These are phyloP conservation scores for Probosciger aterrimus DNA, from an alignment of 2,113 vertebrate species.

Conservation along the genomic window DNA sequence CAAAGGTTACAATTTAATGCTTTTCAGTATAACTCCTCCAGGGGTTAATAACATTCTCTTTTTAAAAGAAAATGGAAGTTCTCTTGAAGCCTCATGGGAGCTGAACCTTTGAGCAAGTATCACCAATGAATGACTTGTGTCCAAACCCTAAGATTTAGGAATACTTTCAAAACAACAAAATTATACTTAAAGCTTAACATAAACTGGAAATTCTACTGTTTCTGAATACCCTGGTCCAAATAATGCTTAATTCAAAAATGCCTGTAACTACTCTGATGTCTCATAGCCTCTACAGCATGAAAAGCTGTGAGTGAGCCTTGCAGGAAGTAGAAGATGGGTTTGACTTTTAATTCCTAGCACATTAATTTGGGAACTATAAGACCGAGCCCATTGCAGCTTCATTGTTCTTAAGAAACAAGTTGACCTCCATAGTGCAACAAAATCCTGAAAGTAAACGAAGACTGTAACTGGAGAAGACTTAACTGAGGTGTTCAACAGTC, in stretches of 20 bases:
- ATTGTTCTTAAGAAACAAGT: not conserved
- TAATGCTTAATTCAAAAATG: not conserved
- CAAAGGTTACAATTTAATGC: not conserved
- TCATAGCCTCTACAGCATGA: not conserved
- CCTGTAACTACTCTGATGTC: not conserved
- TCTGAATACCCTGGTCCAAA: not conserved
- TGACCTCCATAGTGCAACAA: not conserved
- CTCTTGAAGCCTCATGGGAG: not conserved
- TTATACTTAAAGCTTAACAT: not conserved
- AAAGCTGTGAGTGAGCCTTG: not conserved
- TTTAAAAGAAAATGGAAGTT: not conserved
- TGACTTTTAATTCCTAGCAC: not conserved
- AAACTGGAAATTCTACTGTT: not conserved
- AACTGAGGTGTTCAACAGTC: not conserved
- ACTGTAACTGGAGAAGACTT: not conserved
- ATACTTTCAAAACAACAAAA: not conserved
- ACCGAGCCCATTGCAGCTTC: not conserved
- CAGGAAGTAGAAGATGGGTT: not conserved
- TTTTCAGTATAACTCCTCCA: not conserved
- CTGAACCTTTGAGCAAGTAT: not conserved
- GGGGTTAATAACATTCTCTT: not conserved
- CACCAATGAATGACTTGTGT: not conserved
- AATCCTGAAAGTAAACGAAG: not conserved
- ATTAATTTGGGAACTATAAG: not conserved
- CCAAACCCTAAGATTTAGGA: not conserved